Base-by-base conservation (phyloP, 2,797 vertebrate genomes). In the Gymnopithys bicolor region DNA sequence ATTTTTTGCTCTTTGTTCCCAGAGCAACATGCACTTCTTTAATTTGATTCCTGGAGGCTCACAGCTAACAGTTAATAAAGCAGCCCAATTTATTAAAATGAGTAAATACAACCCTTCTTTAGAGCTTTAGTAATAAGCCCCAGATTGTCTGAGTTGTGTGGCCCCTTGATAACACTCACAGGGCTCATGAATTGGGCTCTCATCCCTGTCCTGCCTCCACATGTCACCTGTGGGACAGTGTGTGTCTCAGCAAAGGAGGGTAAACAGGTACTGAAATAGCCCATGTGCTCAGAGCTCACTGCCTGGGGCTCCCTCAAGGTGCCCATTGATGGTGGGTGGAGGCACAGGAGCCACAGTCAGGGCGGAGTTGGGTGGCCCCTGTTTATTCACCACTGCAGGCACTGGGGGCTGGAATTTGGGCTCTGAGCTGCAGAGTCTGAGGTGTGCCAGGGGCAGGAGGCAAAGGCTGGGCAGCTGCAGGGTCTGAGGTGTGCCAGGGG, bases 321-420 rank as follows among this genome's bases (percentile, higher is more conserved):
- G 94, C 74, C 91, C 90, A 95, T 67, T 97, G 91, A 94, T 35
- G 55, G 85, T 3, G 37, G 93, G 73, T 60, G 70, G 75, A 58
- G 94, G 90, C 95, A 98, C 98, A 98, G 98, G 97, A 97, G 97
- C 98, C 97, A 97, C 96, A 98, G 98, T 98, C 98, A 98, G 96
- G 95, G 95, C 95, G 97, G 97, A 98, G 87, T 98, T 95, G 98
- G 98, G 96, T 98, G 97, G 95, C 89, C 94, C 93, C 30, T 98
- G 98, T 98, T 98, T 97, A 98, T 97, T 97, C 90, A 97, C 98
- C 69, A 41, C 56, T 96, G 94, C 64, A 49, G 77, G 59, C 77
- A 39, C 89, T 93, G 96, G 96, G 97, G 97, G 96, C 98, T 98
- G 97, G 97, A 97, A 91, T 95, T 91, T 96, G 97, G 98, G 97